Base-by-base conservation (phyloP, 2,888 invertebrate species). In the Melieria picta region DNA sequence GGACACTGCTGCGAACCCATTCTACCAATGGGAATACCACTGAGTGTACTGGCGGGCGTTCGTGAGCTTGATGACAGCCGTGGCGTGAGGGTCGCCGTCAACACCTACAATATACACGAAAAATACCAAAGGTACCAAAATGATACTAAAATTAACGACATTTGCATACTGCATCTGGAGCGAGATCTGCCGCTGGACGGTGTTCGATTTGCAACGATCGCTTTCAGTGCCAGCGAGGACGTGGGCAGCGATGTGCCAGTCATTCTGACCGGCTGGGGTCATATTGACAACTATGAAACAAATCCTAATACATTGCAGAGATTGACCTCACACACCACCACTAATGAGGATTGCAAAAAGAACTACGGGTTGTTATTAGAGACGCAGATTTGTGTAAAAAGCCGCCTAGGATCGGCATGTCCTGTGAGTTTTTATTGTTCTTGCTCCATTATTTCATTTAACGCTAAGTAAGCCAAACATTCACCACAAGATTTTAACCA, bases 1-100 rank as follows among this genome's bases (percentile, higher is more conserved):
- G 87, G 87, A 0, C 87, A 87, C 74, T 87, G 87, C 62, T 83
- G 86, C 30, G 82, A n/a, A n/a, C n/a, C n/a, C n/a, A n/a, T n/a
- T n/a, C n/a, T n/a, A n/a, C n/a, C n/a, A n/a, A 82, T 69, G 83
- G 83, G 0, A 82, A 82, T 67, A 79, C 2, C n/a, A n/a, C 81
- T 85, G 7, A 83, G 79, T 0, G 79, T 84, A 4, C 77, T 85
- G 6, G 81, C 82, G 0, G 84, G 84, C 1, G 77, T 84, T 9
- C 77, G 81, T 10, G 80, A 82, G 73, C 77, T 84, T 2, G 77
- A 79, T 5, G 81, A 84, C n/a, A 76, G 75, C 10, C 78, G 80
- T 6, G 82, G 81, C 5, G 64, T 72, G 11, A 79, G 87, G 7
- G 80, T 84, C 4, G 79, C 80, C 47, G 82, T 87, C 9, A 74